phyloP scores from a whole-genome alignment of 2,797 vertebrate genomes.

The Pangasius larnaudii region DNA sequence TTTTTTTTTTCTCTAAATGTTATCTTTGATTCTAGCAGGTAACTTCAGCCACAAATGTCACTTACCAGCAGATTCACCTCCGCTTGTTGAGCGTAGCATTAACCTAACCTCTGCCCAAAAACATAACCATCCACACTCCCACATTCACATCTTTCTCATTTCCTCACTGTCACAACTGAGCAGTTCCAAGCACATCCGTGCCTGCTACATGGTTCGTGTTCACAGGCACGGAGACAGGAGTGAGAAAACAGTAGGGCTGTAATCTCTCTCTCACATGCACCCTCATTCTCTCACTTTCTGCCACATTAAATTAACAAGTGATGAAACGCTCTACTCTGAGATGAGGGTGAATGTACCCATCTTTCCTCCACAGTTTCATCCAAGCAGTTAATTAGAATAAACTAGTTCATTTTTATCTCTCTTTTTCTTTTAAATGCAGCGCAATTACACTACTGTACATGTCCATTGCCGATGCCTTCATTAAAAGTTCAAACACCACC shows the following conservation, averaged over 20 bases:
- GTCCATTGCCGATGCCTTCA: slow-evolving; percentile 17
- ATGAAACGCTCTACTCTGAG: slow-evolving; percentile 20
- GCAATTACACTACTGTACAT: slow-evolving; percentile 33
- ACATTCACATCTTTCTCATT: background rate
- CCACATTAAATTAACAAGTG: slow-evolving; percentile 52
- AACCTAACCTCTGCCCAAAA: slow-evolving; percentile 7
- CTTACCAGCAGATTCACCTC: background rate
- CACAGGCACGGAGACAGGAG: slow-evolving; percentile 42
- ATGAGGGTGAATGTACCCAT: slow-evolving; percentile 44
- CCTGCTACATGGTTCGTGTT: slow-evolving; percentile 37
- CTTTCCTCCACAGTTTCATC: slow-evolving; percentile 36
- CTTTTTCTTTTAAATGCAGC: slow-evolving; percentile 25
- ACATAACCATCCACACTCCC: background rate
- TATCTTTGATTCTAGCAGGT: background rate
- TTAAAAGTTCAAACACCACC: slow-evolving; percentile 38
- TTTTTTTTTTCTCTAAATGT: background rate
- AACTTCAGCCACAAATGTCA: background rate
- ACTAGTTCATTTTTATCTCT: slow-evolving; percentile 40
- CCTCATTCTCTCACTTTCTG: slow-evolving; percentile 41
- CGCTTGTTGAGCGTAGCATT: no score
- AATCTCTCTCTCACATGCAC: slow-evolving; percentile 36
- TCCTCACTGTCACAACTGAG: slow-evolving; percentile 3
- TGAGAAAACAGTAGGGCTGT: slow-evolving; percentile 38
- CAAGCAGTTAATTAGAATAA: slow-evolving; percentile 49
- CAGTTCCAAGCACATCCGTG: slow-evolving; percentile 32